Conservation (phyloP, 2,113 vertebrate genomes). For the Verasper variegatus region DNA sequence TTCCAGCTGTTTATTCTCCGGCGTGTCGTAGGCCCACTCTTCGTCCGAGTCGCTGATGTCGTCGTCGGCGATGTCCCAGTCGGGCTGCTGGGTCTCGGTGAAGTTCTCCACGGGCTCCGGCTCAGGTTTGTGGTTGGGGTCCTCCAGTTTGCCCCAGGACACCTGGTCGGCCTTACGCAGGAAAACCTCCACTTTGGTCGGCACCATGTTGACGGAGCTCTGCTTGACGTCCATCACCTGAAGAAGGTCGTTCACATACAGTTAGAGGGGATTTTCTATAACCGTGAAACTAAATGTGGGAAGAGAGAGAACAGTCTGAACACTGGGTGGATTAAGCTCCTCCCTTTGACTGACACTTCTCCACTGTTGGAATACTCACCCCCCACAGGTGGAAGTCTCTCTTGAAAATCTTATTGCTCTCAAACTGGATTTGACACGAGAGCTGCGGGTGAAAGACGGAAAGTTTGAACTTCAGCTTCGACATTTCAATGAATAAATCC, state of each 20-base stretch:
- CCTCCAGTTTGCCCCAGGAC: constrained; percentile 92
- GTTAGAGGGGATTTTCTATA: too few species aligned
- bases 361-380: constrained; percentile 80
- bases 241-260: too few species aligned
- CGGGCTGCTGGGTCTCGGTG: constrained; percentile 28
- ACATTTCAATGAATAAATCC: too few species aligned
- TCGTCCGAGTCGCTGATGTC: constrained; percentile 87
- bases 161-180: constrained; percentile 87
- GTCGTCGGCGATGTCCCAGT: constrained; percentile 83
- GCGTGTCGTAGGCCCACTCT: constrained; percentile 67
- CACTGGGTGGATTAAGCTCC: background rate
- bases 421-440: constrained; percentile 89
- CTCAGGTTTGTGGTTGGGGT: constrained; percentile 74
- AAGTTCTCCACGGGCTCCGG: constrained; percentile 50
- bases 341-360: background rate
- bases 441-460: constrained; percentile 76
- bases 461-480: too few species aligned
- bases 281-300: too few species aligned
- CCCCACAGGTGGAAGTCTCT: constrained; percentile 92
- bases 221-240: constrained; percentile 87
- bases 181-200: constrained; percentile 92
- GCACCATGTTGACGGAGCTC: constrained; percentile 89
- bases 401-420: constrained; percentile 89
- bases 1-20: constrained; percentile 16
- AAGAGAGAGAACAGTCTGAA: too few species aligned